Percentiles rank a stretch among this genome's conserved stretches.
These are phyloP conservation scores for Apomyelois bistriatella DNA, from an alignment of 2,888 invertebrate species.

Conservation along the genomic window DNA sequence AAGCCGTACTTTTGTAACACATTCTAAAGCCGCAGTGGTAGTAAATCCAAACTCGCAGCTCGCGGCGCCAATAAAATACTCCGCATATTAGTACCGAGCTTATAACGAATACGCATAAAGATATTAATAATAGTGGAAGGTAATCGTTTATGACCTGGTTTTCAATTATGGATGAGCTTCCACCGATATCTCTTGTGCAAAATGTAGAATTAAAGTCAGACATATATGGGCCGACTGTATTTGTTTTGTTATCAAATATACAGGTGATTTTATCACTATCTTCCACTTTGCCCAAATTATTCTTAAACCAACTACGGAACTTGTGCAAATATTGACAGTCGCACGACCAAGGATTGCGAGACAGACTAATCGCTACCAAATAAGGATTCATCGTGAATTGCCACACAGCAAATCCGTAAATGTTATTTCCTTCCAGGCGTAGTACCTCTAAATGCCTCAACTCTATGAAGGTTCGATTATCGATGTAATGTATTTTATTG, in stretches of 20 bases:
- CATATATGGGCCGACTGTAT: slow-evolving; percentile 84
- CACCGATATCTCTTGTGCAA: slow-evolving; percentile 86
- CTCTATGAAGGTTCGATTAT: slow-evolving; percentile 90
- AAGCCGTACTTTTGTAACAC: slow-evolving; percentile 90
- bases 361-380: slow-evolving; percentile 90
- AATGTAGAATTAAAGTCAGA: slow-evolving; percentile 89
- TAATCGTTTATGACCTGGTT: slow-evolving; percentile 90
- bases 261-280: slow-evolving; percentile 89
- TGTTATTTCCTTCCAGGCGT: slow-evolving; percentile 90
- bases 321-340: slow-evolving; percentile 91
- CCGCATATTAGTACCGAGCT: slow-evolving; percentile 88
- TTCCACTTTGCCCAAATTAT: slow-evolving; percentile 88
- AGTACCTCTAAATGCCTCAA: slow-evolving; percentile 91
- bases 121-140: slow-evolving; percentile 87
- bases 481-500: slow-evolving; percentile 90
- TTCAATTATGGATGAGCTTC: slow-evolving; percentile 86
- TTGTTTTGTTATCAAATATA: slow-evolving; percentile 86
- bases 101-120: slow-evolving; percentile 87
- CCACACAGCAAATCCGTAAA: slow-evolving; percentile 92
- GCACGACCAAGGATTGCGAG: slow-evolving; percentile 94
- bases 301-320: slow-evolving; percentile 89
- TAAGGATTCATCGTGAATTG: slow-evolving; percentile 90
- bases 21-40: slow-evolving; percentile 91
- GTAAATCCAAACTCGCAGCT: slow-evolving; percentile 91
- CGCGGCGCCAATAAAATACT: slow-evolving; percentile 89